phyloP scores from a whole-genome alignment of 1,140 invertebrate genomes.

The Caenorhabditis brenneri region DNA sequence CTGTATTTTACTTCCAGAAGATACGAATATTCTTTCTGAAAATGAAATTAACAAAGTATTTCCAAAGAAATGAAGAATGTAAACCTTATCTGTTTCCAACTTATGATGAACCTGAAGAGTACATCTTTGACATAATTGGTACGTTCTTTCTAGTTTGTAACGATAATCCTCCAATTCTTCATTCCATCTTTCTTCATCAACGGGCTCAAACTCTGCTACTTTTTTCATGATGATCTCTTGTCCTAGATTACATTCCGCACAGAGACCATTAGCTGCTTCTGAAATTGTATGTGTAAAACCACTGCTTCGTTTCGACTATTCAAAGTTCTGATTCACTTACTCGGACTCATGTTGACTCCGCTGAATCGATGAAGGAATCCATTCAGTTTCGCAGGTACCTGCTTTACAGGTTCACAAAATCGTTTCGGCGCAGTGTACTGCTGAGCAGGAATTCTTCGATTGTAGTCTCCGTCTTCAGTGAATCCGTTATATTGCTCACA shows the following conservation, averaged over 20 bases:
- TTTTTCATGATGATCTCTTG: constrained; percentile 28
- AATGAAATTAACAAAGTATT: background rate
- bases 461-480: constrained; percentile 52
- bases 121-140: constrained; percentile 43
- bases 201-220: constrained; percentile 37
- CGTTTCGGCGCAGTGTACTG: background rate
- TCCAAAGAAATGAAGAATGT: background rate
- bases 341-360: constrained; percentile 9
- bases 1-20: constrained; percentile 39
- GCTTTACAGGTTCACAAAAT: background rate
- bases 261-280: constrained; percentile 31
- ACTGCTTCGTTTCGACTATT: background rate
- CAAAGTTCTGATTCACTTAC: background rate
- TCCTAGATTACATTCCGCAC: constrained; percentile 1
- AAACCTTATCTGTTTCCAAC: constrained; percentile 33
- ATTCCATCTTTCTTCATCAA: constrained; percentile 31
- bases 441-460: background rate
- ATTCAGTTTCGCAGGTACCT: background rate
- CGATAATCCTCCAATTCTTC: constrained; percentile 35
- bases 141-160: constrained; percentile 35
- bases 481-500: constrained; percentile 60
- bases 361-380: background rate
- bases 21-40: constrained; percentile 1
- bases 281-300: background rate
- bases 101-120: constrained; percentile 28